phyloP scores from a whole-genome alignment of 2,888 invertebrate genomes.

The Noctua janthina region DNA sequence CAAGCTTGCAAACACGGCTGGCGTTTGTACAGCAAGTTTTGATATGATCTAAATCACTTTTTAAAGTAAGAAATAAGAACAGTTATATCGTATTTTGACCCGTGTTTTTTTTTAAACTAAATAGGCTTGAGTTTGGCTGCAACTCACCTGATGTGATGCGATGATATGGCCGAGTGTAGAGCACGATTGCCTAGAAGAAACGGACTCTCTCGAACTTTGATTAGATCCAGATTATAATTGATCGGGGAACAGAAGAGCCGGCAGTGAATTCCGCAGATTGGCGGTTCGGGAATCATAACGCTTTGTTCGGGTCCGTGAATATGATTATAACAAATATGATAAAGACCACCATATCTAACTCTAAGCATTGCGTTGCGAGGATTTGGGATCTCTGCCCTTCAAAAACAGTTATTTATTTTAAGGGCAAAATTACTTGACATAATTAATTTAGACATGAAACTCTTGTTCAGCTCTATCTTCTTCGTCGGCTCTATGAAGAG shows the following conservation, averaged over 20 bases:
- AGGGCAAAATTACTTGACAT: not conserved
- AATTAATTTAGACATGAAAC: not conserved
- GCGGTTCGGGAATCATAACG: too few relatives aligned
- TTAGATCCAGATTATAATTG: too few relatives aligned
- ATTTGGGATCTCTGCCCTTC: not conserved
- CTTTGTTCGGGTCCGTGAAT: too few relatives aligned
- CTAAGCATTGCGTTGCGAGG: not conserved
- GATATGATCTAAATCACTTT: not conserved
- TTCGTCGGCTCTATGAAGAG: not conserved
- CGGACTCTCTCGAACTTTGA: too few relatives aligned
- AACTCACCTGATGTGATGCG: too few relatives aligned
- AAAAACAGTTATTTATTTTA: too few relatives aligned
- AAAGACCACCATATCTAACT: not conserved
- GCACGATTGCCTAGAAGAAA: too few relatives aligned
- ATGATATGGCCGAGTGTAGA: too few relatives aligned
- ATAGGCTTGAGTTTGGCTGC: too few relatives aligned
- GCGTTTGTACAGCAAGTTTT: conserved; percentile 9
- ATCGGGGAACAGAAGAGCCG: too few relatives aligned
- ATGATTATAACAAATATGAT: not conserved
- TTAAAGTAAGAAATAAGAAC: not conserved
- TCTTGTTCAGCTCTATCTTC: not conserved
- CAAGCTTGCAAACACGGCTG: conserved; percentile 54
- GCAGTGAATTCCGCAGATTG: too few relatives aligned
- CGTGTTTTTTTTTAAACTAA: too few relatives aligned
- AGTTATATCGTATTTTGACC: not conserved